A percentile compares a stretch with the other conserved stretches of the same genome.
Conservation (phyloP, 2,888 invertebrate species). For the Drosophila aldrichi region DNA sequence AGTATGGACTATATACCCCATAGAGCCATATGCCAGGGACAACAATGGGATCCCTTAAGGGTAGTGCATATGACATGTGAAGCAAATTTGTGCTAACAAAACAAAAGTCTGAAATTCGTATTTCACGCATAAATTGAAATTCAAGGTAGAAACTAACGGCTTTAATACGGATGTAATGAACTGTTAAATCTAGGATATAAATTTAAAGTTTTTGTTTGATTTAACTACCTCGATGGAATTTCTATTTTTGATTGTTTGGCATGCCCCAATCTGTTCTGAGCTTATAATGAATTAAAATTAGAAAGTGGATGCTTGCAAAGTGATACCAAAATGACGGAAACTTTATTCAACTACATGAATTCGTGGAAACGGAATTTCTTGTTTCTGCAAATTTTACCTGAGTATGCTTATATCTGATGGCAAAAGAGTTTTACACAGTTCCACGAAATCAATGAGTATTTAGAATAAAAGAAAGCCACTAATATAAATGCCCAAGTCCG, state of each 20-base stretch:
- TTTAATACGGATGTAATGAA: no score
- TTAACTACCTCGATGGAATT: not conserved
- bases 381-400: not conserved
- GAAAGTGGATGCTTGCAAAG: not conserved
- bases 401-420: not conserved
- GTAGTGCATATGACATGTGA: slow-evolving; percentile 20
- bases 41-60: slow-evolving; percentile 32
- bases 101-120: not conserved
- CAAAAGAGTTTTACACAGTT: not conserved
- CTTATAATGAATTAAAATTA: not conserved
- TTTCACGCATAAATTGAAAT: not conserved
- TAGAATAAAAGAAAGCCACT: not conserved
- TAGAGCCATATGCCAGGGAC: slow-evolving; percentile 1
- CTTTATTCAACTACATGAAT: no score
- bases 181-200: no score
- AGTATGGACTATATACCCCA: not conserved
- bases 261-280: not conserved
- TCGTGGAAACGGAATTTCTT: not conserved
- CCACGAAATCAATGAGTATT: not conserved
- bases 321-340: not conserved
- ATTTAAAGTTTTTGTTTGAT: no score
- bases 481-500: not conserved
- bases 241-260: not conserved
- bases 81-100: not conserved
- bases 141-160: no score